Evolutionary conservation across 2,113 vertebrate species (phyloP).

Genomic region (Oryzias melastigma): DNA sequence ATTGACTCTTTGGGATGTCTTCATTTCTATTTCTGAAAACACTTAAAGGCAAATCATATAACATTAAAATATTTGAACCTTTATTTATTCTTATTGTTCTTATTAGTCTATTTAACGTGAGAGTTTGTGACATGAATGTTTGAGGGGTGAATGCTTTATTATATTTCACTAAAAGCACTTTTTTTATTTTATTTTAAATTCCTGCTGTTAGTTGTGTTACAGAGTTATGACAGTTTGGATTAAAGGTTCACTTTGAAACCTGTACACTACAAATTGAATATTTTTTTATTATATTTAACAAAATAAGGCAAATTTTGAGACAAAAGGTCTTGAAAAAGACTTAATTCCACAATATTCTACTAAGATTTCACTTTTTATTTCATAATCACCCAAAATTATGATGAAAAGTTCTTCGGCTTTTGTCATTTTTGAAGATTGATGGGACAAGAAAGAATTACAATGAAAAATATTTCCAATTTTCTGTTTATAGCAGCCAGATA

Average conservation of each 20-base stretch:
- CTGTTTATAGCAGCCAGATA: slow-evolving; percentile 1
- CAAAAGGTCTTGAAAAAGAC: too few species aligned
- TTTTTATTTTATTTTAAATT: slow-evolving; percentile 16
- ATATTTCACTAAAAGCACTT: slow-evolving; percentile 41
- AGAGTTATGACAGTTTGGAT: slow-evolving; percentile 5
- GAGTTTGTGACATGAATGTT: slow-evolving; percentile 36
- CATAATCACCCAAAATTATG: neutral
- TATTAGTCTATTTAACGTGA: too few species aligned
- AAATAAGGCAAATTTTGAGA: too few species aligned
- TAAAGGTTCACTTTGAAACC: slow-evolving; percentile 29
- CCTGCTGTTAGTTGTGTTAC: slow-evolving; percentile 8
- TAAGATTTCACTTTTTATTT: neutral
- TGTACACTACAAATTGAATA: neutral
- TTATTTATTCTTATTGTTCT: too few species aligned
- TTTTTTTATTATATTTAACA: neutral
- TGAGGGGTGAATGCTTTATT: slow-evolving; percentile 11
- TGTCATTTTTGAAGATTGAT: neutral
- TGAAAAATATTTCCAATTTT: neutral
- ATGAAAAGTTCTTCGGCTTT: neutral
- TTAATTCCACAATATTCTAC: too few species aligned
- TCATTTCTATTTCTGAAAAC: slow-evolving; percentile 38
- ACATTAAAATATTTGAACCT: too few species aligned
- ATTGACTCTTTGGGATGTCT: slow-evolving; percentile 18
- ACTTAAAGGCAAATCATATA: slow-evolving; percentile 5
- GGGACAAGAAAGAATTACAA: neutral